These are phyloP conservation scores for Tetragonula carbonaria DNA, from an alignment of 2,888 invertebrate species.

Conservation along the genomic window DNA sequence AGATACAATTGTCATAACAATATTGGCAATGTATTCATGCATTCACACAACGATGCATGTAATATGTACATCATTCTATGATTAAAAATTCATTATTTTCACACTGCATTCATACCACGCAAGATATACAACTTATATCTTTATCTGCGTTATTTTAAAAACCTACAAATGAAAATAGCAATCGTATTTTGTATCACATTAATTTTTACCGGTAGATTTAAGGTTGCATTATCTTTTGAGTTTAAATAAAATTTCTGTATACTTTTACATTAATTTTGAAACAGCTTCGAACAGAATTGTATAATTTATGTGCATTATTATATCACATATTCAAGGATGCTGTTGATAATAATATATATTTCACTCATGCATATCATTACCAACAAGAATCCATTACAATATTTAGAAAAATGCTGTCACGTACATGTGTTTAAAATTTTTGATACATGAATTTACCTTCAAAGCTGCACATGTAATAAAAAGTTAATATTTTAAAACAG, in stretches of 20 bases:
- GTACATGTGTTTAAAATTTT: constrained; percentile 31
- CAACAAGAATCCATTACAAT: constrained; percentile 27
- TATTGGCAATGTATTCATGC: constrained; percentile 68
- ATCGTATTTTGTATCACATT: constrained; percentile 42
- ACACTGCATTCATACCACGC: constrained; percentile 72
- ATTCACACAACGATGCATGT: constrained; percentile 72
- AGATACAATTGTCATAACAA: constrained; percentile 72
- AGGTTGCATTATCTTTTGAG: constrained; percentile 18
- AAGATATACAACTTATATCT: constrained; percentile 45
- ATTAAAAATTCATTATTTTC: constrained; percentile 68
- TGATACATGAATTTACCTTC: constrained; percentile 15
- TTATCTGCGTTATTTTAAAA: constrained; percentile 54
- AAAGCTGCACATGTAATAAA: constrained; percentile 23
- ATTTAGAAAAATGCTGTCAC: constrained; percentile 19
- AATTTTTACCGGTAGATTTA: constrained; percentile 46
- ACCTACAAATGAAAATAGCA: constrained; percentile 39
- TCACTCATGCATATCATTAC: constrained; percentile 41
- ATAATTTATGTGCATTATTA: constrained; percentile 12
- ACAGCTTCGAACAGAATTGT: constrained; percentile 40
- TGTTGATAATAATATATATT: constrained; percentile 53
- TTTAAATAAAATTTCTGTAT: constrained; percentile 42
- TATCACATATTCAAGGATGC: constrained; percentile 15
- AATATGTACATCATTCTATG: constrained; percentile 74
- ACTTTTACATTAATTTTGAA: constrained; percentile 26
- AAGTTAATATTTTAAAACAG: constrained; percentile 14